Percentiles rank a stretch among this genome's conserved stretches.
These are phyloP conservation scores for Cirrhinus mrigala DNA, from an alignment of 2,797 vertebrate genomes.

Conservation along the genomic window DNA sequence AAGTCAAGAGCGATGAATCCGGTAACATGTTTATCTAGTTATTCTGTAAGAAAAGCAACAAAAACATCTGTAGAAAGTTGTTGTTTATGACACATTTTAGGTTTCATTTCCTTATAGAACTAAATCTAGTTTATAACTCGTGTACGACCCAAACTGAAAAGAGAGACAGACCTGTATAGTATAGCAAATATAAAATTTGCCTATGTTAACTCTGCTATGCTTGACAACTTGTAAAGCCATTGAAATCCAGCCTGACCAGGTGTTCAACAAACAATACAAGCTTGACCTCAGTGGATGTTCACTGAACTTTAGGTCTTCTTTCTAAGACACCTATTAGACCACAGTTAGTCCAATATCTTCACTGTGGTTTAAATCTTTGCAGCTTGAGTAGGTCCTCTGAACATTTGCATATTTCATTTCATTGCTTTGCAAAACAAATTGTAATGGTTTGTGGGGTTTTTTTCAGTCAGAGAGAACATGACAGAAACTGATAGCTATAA, in stretches of 20 bases:
- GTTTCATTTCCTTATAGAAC: slow-evolving; percentile 21
- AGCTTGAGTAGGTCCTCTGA: background rate
- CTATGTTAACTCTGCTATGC: slow-evolving; percentile 50
- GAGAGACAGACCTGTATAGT: background rate
- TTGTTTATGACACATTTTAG: background rate
- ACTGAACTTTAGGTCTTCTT: slow-evolving; percentile 52
- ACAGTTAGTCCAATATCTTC: background rate
- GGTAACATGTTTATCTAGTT: slow-evolving; percentile 20
- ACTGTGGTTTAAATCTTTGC: background rate
- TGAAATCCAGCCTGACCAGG: slow-evolving; percentile 59
- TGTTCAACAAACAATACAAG: slow-evolving; percentile 66
- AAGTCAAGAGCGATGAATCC: background rate
- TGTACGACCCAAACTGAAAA: background rate
- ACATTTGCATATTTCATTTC: background rate
- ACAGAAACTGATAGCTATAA: slow-evolving; percentile 80
- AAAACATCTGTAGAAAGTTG: background rate
- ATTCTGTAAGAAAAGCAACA: background rate
- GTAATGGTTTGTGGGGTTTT: slow-evolving; percentile 49
- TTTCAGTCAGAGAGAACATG: slow-evolving; percentile 74
- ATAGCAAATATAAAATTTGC: background rate
- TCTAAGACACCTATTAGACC: slow-evolving; percentile 58
- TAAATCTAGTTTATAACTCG: background rate
- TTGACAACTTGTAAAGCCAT: slow-evolving; percentile 64
- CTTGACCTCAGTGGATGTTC: slow-evolving; percentile 64
- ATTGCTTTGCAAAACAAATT: slow-evolving; percentile 19